A percentile compares a stretch with the other conserved stretches of the same genome.
Conservation (phyloP, 2,797 vertebrate genomes). For the Channallabes apus region DNA sequence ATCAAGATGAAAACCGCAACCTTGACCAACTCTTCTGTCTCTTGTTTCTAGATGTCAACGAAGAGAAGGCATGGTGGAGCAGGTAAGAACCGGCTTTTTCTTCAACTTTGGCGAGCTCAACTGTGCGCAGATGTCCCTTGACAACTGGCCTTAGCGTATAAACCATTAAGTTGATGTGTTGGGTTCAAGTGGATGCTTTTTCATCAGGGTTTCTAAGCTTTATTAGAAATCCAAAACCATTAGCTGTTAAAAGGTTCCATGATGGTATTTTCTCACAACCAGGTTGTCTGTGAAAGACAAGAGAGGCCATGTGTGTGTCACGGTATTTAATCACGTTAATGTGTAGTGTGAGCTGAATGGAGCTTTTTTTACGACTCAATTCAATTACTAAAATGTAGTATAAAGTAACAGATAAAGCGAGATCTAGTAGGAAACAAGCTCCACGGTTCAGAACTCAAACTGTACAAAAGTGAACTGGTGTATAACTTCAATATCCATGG, state of each 20-base stretch:
- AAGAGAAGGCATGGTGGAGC: slow-evolving; percentile 68
- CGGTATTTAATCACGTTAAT: slow-evolving; percentile 22
- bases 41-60: slow-evolving; percentile 68
- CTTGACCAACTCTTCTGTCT: slow-evolving; percentile 41
- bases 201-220: neutral
- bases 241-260: neutral
- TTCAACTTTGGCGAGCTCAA: slow-evolving; percentile 8
- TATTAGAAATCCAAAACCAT: neutral
- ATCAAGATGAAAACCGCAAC: slow-evolving; percentile 33
- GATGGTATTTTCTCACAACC: slow-evolving; percentile 20
- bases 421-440: slow-evolving; percentile 13
- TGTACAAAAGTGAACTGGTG: neutral
- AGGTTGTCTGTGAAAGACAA: slow-evolving; percentile 15
- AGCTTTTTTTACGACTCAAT: slow-evolving; percentile 35
- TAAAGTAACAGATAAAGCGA: slow-evolving; percentile 22
- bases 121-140: neutral
- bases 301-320: slow-evolving; percentile 18
- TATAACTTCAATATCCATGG: neutral
- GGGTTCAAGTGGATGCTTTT: slow-evolving; percentile 5
- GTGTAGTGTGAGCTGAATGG: slow-evolving; percentile 20
- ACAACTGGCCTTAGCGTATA: slow-evolving; percentile 6
- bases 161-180: slow-evolving; percentile 4
- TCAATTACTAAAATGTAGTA: slow-evolving; percentile 23
- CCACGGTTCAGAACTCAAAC: neutral
- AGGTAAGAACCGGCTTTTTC: slow-evolving; percentile 67